Conservation (phyloP, 1,140 invertebrate genomes). For the Drosophila saltans region DNA sequence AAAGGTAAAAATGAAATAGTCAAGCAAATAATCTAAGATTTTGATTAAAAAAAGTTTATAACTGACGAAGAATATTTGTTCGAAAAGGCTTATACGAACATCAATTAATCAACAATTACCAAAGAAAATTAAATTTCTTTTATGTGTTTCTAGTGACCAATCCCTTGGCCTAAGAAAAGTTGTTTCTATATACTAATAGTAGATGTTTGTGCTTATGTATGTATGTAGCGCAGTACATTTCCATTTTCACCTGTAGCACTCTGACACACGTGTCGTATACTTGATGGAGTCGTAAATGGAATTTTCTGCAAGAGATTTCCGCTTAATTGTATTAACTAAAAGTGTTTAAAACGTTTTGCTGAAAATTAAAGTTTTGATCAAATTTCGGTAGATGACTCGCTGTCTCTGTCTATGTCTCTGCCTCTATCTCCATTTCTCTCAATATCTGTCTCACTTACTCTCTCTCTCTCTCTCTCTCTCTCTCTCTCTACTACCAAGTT, state of each 20-base stretch:
- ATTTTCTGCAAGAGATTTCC: constrained; percentile 7
- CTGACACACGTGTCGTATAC: constrained; percentile 4
- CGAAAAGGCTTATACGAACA: no score
- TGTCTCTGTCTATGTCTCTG: background rate
- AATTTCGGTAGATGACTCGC: background rate
- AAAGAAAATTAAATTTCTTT: no score
- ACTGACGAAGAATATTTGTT: no score
- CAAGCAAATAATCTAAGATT: no score
- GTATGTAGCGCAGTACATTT: no score
- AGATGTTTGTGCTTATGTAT: no score
- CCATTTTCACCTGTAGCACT: background rate
- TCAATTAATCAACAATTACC: no score
- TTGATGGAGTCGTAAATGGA: constrained; percentile 3
- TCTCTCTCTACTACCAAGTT: constrained; percentile 10
- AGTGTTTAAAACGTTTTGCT: background rate
- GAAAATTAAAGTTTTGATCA: constrained; percentile 11
- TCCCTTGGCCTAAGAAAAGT: no score
- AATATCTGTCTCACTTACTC: constrained; percentile 1
- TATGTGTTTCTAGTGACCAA: no score
- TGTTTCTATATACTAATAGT: no score
- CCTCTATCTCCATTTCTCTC: background rate
- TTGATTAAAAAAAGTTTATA: no score
- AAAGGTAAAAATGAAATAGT: no score
- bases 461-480: background rate
- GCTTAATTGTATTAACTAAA: constrained; percentile 5